These are phyloP conservation scores for Podargus strigoides DNA, from an alignment of 2,797 vertebrate species.

Conservation along the genomic window DNA sequence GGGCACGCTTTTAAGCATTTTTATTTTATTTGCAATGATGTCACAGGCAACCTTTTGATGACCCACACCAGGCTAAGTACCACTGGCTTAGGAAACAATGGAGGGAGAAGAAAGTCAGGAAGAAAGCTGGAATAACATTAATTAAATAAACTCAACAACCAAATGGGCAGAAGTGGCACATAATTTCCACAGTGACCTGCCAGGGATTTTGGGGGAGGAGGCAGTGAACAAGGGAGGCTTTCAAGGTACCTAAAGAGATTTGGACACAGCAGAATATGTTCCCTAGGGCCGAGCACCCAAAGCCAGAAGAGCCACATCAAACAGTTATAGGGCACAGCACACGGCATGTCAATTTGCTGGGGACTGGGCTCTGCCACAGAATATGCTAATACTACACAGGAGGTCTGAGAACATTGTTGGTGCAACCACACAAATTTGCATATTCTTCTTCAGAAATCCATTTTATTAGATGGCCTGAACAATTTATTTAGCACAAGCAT, in stretches of 20 bases:
- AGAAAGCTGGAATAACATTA: background rate
- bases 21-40: slow-evolving; percentile 6
- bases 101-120: background rate
- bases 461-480: background rate
- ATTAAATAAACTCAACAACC: background rate
- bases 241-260: background rate
- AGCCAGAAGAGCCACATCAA: slow-evolving; percentile 15
- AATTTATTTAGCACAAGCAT: background rate
- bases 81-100: background rate
- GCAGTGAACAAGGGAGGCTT: background rate
- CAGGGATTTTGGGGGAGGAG: background rate
- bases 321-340: background rate
- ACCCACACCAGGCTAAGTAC: background rate
- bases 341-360: background rate
- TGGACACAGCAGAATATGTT: background rate
- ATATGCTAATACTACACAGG: background rate
- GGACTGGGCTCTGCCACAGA: slow-evolving; percentile 1
- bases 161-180: background rate
- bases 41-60: slow-evolving; percentile 25
- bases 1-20: background rate
- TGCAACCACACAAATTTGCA: background rate
- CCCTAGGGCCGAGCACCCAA: background rate
- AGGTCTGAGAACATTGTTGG: background rate
- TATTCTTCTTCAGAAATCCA: background rate
- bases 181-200: background rate